Base-by-base conservation (phyloP, 1,140 invertebrate genomes). In the Ruditapes philippinarum region DNA sequence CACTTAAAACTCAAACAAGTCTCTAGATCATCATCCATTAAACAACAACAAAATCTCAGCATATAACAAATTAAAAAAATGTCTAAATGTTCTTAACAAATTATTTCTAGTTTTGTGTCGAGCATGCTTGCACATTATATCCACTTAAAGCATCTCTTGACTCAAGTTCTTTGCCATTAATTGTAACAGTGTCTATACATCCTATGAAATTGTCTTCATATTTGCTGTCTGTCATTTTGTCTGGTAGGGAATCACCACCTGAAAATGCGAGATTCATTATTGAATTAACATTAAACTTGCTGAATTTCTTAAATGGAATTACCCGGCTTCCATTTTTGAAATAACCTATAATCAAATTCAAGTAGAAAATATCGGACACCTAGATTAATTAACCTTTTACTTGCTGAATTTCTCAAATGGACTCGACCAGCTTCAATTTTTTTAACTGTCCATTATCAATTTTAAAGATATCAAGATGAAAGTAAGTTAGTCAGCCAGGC, bases 101-200 rank as follows among this genome's bases (percentile, higher is more conserved):
- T 4, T 31, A 31, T 11, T 31, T 11, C 25, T 65, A n/a, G 33
- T 9, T 65, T 31, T 40, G 40, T 38, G 51, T 36, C 25, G 51
- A 57, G 51, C 81, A 83, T 38, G 83, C 19, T 70, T 79, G 70
- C 4, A 88, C 51, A 36, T 88, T 88, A 74, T 57, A 88, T 70
- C 76, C 87, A 31, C 65, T 60, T 14, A 88, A 33, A 28, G 78
- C 87, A 25, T 88, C 87, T 9, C 49, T 1, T 36, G 76, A 28
- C 33, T 49, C n/a, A 28, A 81, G 22, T n/a, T 49, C 76, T 36
- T 81, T 88, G 38, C 79, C 78, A 57, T 79, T 42, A 81, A 88
- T 88, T 12, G 33, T 49, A 36, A 88, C 25, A 38, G 73, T 49
- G 28, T 40, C 60, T 38, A 88, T 88, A 82, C 87, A 88, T 51